Percentiles rank a stretch among this genome's conserved stretches.
Conservation (phyloP, 2,113 vertebrate genomes). For the Lepus timidus region DNA sequence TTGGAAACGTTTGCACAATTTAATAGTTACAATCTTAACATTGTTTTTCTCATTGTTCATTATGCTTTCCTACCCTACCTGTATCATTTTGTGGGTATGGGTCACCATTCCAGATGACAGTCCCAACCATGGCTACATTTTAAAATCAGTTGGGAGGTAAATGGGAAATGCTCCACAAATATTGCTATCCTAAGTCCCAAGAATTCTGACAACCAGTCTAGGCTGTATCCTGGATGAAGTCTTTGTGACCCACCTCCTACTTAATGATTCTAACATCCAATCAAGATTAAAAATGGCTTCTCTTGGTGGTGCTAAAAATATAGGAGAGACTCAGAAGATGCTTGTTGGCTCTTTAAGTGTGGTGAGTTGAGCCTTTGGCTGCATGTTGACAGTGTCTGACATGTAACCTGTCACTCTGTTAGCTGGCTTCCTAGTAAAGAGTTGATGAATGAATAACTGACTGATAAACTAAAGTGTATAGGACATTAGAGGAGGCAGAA, state of each 20-base stretch:
- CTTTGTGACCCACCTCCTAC: not conserved
- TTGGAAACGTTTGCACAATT: not conserved
- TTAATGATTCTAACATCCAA: not conserved
- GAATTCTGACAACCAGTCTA: not conserved
- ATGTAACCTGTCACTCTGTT: not conserved
- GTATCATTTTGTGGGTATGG: not conserved
- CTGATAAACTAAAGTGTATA: not conserved
- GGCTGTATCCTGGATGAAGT: not conserved
- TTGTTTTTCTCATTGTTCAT: not conserved
- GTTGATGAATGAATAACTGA: not conserved
- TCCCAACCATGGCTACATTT: not conserved
- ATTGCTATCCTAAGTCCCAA: not conserved
- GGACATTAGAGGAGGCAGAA: not conserved
- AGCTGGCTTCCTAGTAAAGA: conserved; percentile 46
- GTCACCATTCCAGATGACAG: not conserved
- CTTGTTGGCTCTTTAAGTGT: not conserved
- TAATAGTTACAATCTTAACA: not conserved
- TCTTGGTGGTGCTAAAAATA: not conserved
- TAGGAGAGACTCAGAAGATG: not conserved
- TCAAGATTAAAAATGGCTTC: not conserved
- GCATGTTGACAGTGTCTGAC: not conserved
- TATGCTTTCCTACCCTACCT: not conserved
- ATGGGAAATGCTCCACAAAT: not conserved
- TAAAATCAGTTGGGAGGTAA: not conserved
- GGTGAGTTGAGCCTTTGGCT: not conserved